Base-by-base conservation (phyloP, 2,888 invertebrate species). In the Amblyjoppa proteus region DNA sequence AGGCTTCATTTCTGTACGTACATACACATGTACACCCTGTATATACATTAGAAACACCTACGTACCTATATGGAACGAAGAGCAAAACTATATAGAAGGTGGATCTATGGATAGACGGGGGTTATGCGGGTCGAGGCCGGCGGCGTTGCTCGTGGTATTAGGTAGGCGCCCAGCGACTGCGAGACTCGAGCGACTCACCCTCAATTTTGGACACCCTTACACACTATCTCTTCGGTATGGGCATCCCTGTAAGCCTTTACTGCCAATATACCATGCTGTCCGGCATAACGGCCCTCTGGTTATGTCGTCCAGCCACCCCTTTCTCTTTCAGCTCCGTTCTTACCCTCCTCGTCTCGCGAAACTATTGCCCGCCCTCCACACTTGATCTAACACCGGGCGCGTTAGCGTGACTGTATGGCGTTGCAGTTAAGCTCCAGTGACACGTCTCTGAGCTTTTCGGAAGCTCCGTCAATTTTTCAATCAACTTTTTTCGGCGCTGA, bases 211-310 rank as follows among this genome's bases (percentile, higher is more conserved):
- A 28, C 58, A 28, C 58, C 20, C 58, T 25, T 25, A 56, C 51
- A 34, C 31, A 25, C 84, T 91, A 90, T 91, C 89, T 89, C 88
- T 89, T 90, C 88, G 85, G 88, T 89, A 91, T 85, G 88, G 90
- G 87, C 90, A 88, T 91, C 88, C 90, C 89, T 90, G 91, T 91
- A 90, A 92, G 90, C 92, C 91, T 90, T 92, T 91, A 92, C 91
- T 92, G 91, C 90, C 92, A 92, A 92, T 92, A 92, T 92, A 90
- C 89, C 87, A 86, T 90, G 88, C 88, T 90, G 90, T 88, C 87
- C 88, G 88, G 89, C 89, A 90, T 92, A 91, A 91, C 88, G 87
- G 88, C 68, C 45, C 71, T 73, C 73, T 69, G 53, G 68, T 68
- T 66, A 69, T 77, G 64, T 66, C 77, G 45, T 34, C 74, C 45